These are phyloP conservation scores for Carassius gibelio DNA, from an alignment of 2,113 vertebrate genomes.

Conservation along the genomic window DNA sequence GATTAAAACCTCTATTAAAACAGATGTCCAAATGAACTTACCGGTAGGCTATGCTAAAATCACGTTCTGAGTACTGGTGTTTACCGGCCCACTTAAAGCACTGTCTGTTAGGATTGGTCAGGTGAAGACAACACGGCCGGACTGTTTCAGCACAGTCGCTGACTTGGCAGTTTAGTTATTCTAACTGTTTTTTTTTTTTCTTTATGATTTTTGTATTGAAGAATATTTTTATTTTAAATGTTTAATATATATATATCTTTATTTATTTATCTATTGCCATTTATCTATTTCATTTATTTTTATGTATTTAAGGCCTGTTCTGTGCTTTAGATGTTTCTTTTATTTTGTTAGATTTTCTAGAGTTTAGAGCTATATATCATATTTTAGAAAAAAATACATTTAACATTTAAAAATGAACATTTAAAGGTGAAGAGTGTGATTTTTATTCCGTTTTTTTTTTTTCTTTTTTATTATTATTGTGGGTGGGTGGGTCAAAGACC, in stretches of 20 bases:
- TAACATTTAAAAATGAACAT: not conserved
- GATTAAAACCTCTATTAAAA: too few relatives aligned
- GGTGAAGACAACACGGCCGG: not conserved
- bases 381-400: too few relatives aligned
- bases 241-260: not conserved
- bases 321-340: not conserved
- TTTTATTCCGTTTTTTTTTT: not conserved
- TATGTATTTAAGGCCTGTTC: too few relatives aligned
- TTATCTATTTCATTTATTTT: too few relatives aligned
- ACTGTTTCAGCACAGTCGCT: not conserved
- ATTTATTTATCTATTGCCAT: not conserved
- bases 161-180: not conserved
- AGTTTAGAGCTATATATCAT: too few relatives aligned
- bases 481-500: too few relatives aligned
- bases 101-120: not conserved
- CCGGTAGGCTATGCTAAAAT: too few relatives aligned
- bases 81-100: too few relatives aligned
- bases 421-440: not conserved
- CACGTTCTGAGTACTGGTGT: too few relatives aligned
- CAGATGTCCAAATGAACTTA: too few relatives aligned
- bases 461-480: too few relatives aligned
- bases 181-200: not conserved
- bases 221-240: too few relatives aligned
- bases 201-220: not conserved
- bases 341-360: not conserved